These are phyloP conservation scores for Apoderus coryli DNA, from an alignment of 2,888 invertebrate species.

Conservation along the genomic window DNA sequence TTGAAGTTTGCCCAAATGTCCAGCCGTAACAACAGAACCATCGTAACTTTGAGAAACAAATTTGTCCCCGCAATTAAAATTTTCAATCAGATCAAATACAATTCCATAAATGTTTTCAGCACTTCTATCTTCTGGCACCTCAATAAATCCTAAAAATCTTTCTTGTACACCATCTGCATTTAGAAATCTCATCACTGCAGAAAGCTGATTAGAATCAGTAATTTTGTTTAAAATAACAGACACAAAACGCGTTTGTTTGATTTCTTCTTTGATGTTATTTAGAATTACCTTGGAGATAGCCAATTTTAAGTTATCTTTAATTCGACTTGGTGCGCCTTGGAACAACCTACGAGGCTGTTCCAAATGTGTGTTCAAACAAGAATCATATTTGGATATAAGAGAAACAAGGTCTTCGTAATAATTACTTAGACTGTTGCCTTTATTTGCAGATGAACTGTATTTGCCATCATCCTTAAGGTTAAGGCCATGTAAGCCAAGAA, in stretches of 20 bases:
- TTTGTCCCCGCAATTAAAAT: constrained; percentile 19
- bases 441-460: constrained; percentile 5
- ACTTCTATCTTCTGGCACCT: constrained; percentile 10
- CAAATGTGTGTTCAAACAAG: constrained; percentile 16
- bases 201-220: constrained; percentile 21
- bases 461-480: constrained; percentile 15
- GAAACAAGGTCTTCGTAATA: constrained; percentile 8
- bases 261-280: constrained; percentile 16
- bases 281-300: constrained; percentile 14
- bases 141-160: constrained; percentile 7
- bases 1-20: constrained; percentile 21
- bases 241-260: constrained; percentile 17
- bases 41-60: constrained; percentile 24
- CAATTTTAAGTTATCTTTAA: constrained; percentile 21
- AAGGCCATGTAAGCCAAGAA: constrained; percentile 13
- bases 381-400: constrained; percentile 16
- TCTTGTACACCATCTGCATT: constrained; percentile 11
- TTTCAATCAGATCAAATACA: constrained; percentile 15
- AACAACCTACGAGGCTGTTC: constrained; percentile 17
- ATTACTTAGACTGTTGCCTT: no score
- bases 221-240: constrained; percentile 20
- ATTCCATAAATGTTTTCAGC: constrained; percentile 18
- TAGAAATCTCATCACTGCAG: constrained; percentile 13
- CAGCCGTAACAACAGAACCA: constrained; percentile 22
- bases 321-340: constrained; percentile 17